A percentile compares a stretch with the other conserved stretches of the same genome.
phyloP scores from a whole-genome alignment of 1,140 invertebrate species.

The Cepaea nemoralis region DNA sequence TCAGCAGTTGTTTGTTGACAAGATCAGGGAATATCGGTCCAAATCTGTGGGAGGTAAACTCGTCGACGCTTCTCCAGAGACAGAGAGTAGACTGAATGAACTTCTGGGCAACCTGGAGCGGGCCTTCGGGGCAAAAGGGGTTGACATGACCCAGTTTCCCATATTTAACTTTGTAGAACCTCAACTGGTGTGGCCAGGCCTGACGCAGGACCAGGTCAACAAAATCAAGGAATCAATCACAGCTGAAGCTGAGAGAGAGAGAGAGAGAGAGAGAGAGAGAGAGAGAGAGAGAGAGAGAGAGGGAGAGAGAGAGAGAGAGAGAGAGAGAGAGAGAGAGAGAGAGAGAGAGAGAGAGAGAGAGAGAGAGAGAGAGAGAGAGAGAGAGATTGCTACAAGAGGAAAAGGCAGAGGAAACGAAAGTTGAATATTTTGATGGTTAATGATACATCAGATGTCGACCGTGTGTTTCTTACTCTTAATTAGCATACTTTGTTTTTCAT shows the following conservation, averaged over 20 bases:
- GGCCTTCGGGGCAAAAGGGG: slow-evolving; percentile 82
- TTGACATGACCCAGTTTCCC: slow-evolving; percentile 91
- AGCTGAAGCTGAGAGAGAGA: neutral
- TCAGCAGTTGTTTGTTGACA: slow-evolving; percentile 92
- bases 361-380: too few species aligned
- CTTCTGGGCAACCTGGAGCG: slow-evolving; percentile 86
- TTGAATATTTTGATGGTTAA: neutral
- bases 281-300: too few species aligned
- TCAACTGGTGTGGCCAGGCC: slow-evolving; percentile 22
- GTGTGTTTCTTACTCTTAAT: too few species aligned
- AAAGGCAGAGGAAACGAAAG: neutral
- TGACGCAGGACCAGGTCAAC: slow-evolving; percentile 4
- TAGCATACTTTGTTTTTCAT: too few species aligned
- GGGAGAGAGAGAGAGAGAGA: too few species aligned
- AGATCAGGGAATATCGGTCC: slow-evolving; percentile 89
- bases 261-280: too few species aligned
- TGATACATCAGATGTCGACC: too few species aligned
- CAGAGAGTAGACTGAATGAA: slow-evolving; percentile 80
- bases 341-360: too few species aligned
- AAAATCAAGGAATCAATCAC: slow-evolving; percentile 1
- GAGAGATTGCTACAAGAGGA: neutral
- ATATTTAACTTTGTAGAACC: slow-evolving; percentile 79
- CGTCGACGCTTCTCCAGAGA: slow-evolving; percentile 83
- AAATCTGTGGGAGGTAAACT: slow-evolving; percentile 82
- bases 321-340: too few species aligned